phyloP scores from a whole-genome alignment of 2,888 invertebrate species.

The Oscheius onirici region DNA sequence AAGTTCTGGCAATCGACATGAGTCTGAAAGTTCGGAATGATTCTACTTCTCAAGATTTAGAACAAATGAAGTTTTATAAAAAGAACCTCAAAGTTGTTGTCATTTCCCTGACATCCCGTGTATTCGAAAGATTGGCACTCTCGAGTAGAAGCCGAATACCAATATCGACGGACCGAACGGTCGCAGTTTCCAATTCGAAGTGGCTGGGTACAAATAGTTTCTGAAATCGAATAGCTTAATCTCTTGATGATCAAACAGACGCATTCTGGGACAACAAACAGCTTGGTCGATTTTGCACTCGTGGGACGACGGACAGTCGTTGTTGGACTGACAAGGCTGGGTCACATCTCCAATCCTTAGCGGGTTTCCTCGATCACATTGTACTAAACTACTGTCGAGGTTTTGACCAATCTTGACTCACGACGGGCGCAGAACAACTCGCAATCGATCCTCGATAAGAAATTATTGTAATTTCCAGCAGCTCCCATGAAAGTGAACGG shows the following conservation, averaged over 20 bases:
- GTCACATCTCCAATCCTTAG: conserved; percentile 60
- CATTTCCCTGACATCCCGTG: conserved; percentile 66
- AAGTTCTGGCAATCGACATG: conserved; percentile 61
- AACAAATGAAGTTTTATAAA: too few species aligned
- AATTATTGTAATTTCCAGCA: conserved; percentile 65
- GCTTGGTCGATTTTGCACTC: conserved; percentile 62
- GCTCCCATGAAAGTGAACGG: conserved; percentile 61
- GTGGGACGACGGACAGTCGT: conserved; percentile 62
- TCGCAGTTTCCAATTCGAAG: conserved; percentile 63
- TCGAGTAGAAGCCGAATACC: conserved; percentile 60
- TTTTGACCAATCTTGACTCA: conserved; percentile 28
- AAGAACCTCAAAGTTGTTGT: conserved; percentile 68
- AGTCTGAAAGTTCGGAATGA: too few species aligned
- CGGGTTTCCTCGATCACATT: conserved; percentile 62
- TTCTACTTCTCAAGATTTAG: too few species aligned
- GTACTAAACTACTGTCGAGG: conserved; percentile 27
- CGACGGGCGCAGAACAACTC: conserved; percentile 57
- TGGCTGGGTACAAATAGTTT: conserved; percentile 65
- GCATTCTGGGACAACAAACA: conserved; percentile 66
- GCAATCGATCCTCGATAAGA: conserved; percentile 60
- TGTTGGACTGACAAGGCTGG: conserved; percentile 55
- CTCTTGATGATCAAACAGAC: conserved; percentile 35
- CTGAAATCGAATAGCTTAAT: conserved; percentile 29
- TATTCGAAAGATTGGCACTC: conserved; percentile 65
- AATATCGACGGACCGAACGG: conserved; percentile 55